Percentiles rank a stretch among this genome's conserved stretches.
These are phyloP conservation scores for Ptychodera flava DNA, from an alignment of 35 echinoderm and acorn worm species.

Conservation along the genomic window DNA sequence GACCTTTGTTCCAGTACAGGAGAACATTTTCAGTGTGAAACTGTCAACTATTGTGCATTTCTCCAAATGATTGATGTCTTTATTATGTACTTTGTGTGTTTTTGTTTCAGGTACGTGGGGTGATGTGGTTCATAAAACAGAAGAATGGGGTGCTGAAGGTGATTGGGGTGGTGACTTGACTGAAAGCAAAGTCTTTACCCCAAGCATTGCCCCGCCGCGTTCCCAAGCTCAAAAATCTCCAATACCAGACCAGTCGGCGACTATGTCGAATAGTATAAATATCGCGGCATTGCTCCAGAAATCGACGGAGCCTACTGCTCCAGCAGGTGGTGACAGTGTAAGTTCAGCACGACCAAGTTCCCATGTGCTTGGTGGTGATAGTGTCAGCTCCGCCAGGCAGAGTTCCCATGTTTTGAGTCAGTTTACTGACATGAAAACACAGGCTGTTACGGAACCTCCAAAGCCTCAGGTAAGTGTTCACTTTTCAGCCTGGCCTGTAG, in stretches of 20 bases:
- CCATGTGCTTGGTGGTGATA: neutral
- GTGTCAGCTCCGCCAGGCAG: neutral
- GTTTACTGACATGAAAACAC: neutral
- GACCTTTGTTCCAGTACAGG: too few species aligned
- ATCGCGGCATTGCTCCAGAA: neutral
- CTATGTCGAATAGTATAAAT: neutral
- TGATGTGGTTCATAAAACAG: constrained; percentile 6
- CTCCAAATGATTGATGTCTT: too few species aligned
- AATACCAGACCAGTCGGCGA: neutral
- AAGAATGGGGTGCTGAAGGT: constrained; percentile 76
- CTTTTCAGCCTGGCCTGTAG: neutral
- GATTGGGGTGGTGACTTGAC: constrained; percentile 66
- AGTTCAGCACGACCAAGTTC: neutral
- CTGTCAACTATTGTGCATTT: too few species aligned
- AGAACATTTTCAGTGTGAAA: too few species aligned
- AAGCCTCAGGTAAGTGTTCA: neutral
- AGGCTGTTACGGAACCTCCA: neutral
- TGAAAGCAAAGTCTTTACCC: constrained; percentile 40
- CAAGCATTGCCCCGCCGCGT: neutral
- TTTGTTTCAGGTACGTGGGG: neutral
- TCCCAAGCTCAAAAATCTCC: constrained; percentile 14
- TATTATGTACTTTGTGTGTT: too few species aligned
- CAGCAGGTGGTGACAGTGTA: neutral
- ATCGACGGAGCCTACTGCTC: neutral
- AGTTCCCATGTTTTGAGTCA: neutral